phyloP scores from a whole-genome alignment of 1,140 invertebrate species.

The Papilio polytes region DNA sequence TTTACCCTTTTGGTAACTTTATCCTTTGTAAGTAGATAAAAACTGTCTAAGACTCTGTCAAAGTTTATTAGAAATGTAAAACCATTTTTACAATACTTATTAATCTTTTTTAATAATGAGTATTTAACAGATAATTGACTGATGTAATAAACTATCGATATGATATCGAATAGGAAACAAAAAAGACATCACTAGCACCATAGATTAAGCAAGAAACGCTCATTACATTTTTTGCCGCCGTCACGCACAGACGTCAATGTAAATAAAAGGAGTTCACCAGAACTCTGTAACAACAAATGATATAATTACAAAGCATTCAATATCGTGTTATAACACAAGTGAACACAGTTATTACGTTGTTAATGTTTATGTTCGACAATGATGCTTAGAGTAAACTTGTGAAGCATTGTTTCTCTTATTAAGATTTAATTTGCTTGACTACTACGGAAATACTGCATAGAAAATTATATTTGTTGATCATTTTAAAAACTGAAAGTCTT shows the following conservation, averaged over 20 bases:
- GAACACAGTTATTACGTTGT: constrained; percentile 18
- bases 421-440: too few species aligned
- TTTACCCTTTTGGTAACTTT: too few species aligned
- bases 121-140: not conserved
- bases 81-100: too few species aligned
- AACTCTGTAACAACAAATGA: constrained; percentile 32
- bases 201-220: constrained; percentile 36
- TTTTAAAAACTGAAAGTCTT: too few species aligned
- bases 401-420: constrained; percentile 27
- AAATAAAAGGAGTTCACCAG: constrained; percentile 42
- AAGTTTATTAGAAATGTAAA: too few species aligned
- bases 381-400: not conserved
- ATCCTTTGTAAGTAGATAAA: too few species aligned
- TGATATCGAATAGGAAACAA: not conserved
- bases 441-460: too few species aligned
- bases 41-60: too few species aligned
- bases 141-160: not conserved
- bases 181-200: constrained; percentile 4
- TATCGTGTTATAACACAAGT: constrained; percentile 15
- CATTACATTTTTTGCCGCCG: constrained; percentile 43
- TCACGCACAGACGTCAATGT: constrained; percentile 42
- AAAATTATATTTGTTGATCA: too few species aligned
- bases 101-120: not conserved
- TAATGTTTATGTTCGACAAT: not conserved
- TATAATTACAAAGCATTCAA: constrained; percentile 33